Evolutionary conservation across 1,140 invertebrate genomes (phyloP).

Genomic region (Thaumatotibia leucotreta): DNA sequence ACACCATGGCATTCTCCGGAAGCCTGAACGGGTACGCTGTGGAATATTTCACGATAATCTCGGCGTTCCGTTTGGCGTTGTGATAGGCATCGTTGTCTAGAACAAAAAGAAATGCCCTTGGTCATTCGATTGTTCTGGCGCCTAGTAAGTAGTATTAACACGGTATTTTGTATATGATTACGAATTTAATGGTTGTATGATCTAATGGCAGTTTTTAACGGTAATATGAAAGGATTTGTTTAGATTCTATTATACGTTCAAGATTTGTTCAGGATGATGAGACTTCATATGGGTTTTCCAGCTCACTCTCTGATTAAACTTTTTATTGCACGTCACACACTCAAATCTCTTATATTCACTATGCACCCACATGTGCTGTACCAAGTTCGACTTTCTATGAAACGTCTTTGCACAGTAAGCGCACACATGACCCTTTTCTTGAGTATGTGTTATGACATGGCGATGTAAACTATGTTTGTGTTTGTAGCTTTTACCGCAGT

Average conservation of each 20-base stretch:
- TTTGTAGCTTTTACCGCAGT: not conserved
- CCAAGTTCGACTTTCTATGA: not conserved
- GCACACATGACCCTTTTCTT: not conserved
- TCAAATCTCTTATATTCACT: slow-evolving; percentile 12
- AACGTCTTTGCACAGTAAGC: not conserved
- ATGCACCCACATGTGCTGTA: slow-evolving; percentile 9
- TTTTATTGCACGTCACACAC: slow-evolving; percentile 12
- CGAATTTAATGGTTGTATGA: too few species aligned
- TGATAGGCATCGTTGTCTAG: slow-evolving; percentile 38
- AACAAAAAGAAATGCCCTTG: slow-evolving; percentile 52
- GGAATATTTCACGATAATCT: slow-evolving; percentile 40
- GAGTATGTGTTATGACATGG: not conserved
- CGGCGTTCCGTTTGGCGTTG: slow-evolving; percentile 41
- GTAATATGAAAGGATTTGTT: not conserved
- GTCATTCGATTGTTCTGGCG: slow-evolving; percentile 28
- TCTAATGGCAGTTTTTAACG: too few species aligned
- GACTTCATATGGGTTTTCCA: slow-evolving; percentile 49
- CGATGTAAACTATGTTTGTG: not conserved
- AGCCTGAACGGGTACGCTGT: slow-evolving; percentile 44
- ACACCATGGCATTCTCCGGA: slow-evolving; percentile 35
- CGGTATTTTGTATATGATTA: too few species aligned
- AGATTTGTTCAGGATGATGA: slow-evolving; percentile 29
- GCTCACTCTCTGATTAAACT: slow-evolving; percentile 30
- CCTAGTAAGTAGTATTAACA: too few species aligned
- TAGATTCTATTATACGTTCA: not conserved